Evolutionary conservation across 2,888 invertebrate genomes (phyloP).

Genomic region (Melinaea menophilus): DNA sequence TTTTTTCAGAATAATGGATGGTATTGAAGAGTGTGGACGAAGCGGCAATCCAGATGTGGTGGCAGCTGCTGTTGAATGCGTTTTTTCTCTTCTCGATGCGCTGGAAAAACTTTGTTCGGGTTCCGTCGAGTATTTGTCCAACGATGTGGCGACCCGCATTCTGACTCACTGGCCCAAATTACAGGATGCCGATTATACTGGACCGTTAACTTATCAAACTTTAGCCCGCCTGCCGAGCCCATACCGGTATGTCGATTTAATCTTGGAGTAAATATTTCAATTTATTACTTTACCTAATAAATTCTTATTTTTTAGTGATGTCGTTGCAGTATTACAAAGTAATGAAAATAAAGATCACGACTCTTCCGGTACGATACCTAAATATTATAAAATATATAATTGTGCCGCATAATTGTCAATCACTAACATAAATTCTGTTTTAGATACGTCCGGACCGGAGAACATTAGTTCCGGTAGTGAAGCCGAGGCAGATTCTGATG

Average conservation of each 20-base stretch:
- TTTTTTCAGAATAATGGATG: conserved; percentile 86
- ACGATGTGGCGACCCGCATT: conserved; percentile 69
- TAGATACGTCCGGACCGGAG: conserved; percentile 82
- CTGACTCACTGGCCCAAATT: conserved; percentile 82
- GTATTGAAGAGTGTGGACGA: conserved; percentile 94
- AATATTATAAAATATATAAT: neutral
- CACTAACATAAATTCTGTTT: neutral
- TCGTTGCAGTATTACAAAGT: conserved; percentile 83
- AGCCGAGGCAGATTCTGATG: conserved; percentile 71
- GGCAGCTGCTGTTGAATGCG: conserved; percentile 89
- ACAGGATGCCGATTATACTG: conserved; percentile 88
- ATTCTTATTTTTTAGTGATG: conserved; percentile 72
- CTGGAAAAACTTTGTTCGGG: conserved; percentile 90
- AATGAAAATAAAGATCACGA: conserved; percentile 79
- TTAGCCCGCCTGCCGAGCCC: conserved; percentile 89
- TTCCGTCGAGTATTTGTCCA: conserved; percentile 62
- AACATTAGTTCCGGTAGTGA: conserved; percentile 75
- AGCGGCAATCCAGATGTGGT: conserved; percentile 86
- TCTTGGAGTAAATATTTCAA: neutral
- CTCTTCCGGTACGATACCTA: conserved; percentile 59
- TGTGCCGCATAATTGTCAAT: conserved; percentile 5
- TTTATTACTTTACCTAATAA: neutral
- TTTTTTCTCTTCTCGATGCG: conserved; percentile 89
- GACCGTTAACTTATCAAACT: conserved; percentile 91
- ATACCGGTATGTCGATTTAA: conserved; percentile 76